Percentiles rank a stretch among this genome's conserved stretches.
Evolutionary conservation across 2,113 vertebrate genomes (phyloP).

Genomic region (Maccullochella peelii): DNA sequence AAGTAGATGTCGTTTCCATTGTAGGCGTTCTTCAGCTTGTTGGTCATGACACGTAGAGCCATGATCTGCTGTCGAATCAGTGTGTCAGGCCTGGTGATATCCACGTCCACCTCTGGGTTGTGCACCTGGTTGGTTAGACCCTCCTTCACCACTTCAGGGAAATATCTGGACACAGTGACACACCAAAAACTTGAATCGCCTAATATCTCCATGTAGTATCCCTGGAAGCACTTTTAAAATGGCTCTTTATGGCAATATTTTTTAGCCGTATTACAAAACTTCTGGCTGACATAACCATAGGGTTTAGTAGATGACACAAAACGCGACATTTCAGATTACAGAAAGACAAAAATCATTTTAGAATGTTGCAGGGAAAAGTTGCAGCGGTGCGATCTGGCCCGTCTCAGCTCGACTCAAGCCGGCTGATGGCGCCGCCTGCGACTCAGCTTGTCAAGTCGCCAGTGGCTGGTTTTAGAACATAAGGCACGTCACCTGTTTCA

Average conservation of each 20-base stretch:
- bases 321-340: no score
- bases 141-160: conserved; percentile 96
- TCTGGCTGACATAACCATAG: not conserved
- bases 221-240: not conserved
- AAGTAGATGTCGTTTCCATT: conserved; percentile 98
- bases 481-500: no score
- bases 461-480: no score
- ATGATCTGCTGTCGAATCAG: conserved; percentile 98
- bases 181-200: not conserved
- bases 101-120: conserved; percentile 97
- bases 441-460: no score
- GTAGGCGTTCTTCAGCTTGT: conserved; percentile 95
- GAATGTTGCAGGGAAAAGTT: no score
- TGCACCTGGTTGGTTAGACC: conserved; percentile 97
- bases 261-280: not conserved
- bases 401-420: no score
- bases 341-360: no score
- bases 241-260: not conserved
- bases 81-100: conserved; percentile 96
- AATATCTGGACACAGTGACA: conserved; percentile 85
- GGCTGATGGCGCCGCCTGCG: no score
- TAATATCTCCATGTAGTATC: not conserved
- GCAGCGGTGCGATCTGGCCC: no score
- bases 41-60: conserved; percentile 97
- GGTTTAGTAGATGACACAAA: not conserved